Percentiles rank a stretch among this genome's conserved stretches.
phyloP scores from a whole-genome alignment of 2,888 invertebrate genomes.

The Ormyrus labotus region DNA sequence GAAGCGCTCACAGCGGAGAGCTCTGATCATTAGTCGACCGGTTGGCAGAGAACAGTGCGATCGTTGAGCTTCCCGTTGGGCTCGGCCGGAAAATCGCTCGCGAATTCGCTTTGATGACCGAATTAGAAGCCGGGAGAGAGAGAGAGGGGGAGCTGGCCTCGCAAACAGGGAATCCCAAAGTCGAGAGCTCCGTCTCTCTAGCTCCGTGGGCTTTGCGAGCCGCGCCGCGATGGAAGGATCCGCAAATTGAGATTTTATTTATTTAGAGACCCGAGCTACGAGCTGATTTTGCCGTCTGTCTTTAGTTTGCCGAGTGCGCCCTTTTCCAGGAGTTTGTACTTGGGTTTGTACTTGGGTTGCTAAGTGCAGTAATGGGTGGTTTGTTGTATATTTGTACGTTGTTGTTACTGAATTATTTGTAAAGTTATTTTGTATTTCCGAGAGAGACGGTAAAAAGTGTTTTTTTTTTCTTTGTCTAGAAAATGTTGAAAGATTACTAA shows the following conservation, averaged over 20 bases:
- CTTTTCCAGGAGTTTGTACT: too few relatives aligned
- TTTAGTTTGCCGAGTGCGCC: too few relatives aligned
- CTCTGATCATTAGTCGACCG: constrained; percentile 67
- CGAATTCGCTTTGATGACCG: constrained; percentile 71
- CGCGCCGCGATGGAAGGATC: not conserved
- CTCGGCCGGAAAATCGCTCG: constrained; percentile 66
- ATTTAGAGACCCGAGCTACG: constrained; percentile 1
- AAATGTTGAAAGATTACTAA: too few relatives aligned
- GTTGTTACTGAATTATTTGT: too few relatives aligned
- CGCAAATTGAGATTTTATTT: constrained; percentile 43
- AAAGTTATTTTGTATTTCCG: too few relatives aligned
- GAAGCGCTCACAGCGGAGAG: not conserved
- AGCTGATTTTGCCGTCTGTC: not conserved
- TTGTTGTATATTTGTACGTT: too few relatives aligned
- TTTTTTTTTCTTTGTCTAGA: too few relatives aligned
- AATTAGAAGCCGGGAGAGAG: constrained; percentile 67
- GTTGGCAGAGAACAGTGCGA: constrained; percentile 64
- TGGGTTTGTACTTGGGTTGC: too few relatives aligned
- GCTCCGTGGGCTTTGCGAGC: not conserved
- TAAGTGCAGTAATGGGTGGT: too few relatives aligned
- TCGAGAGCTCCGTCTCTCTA: not conserved
- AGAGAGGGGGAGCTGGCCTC: not conserved
- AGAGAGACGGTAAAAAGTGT: too few relatives aligned
- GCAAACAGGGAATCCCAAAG: constrained; percentile 52
- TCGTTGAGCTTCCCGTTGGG: constrained; percentile 49